Evolutionary conservation across 2,113 vertebrate species (phyloP).

Genomic region (Epinephelus fuscoguttatus): DNA sequence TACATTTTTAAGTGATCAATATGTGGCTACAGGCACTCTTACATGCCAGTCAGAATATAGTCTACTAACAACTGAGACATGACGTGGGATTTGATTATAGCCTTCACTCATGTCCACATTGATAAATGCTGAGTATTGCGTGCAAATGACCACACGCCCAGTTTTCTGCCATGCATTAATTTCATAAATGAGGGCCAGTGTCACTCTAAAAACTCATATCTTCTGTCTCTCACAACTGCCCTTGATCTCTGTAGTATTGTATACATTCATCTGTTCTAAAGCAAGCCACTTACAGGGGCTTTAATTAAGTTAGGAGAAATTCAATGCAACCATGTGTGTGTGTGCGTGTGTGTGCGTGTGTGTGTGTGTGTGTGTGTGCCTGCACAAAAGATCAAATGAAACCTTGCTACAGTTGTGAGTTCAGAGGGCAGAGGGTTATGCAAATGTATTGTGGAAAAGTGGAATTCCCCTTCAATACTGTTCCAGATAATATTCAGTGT

Average conservation of each 20-base stretch:
- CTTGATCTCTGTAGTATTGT: conserved; percentile 9
- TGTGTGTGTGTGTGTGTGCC: neutral
- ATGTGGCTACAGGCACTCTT: too few relatives aligned
- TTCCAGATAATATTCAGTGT: conserved; percentile 62
- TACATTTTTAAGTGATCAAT: too few relatives aligned
- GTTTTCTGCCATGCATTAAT: too few relatives aligned
- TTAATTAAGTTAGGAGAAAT: conserved; percentile 48
- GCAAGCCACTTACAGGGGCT: conserved; percentile 34
- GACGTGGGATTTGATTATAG: too few relatives aligned
- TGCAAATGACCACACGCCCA: too few relatives aligned
- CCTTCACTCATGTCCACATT: too few relatives aligned
- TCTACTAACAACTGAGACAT: too few relatives aligned
- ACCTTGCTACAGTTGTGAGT: conserved; percentile 41
- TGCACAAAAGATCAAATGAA: conserved; percentile 65
- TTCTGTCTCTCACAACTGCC: conserved; percentile 4
- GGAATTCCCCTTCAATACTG: conserved; percentile 55
- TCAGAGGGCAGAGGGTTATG: conserved; percentile 52
- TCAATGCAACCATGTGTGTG: conserved; percentile 6
- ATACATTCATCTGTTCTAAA: conserved; percentile 34
- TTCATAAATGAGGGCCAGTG: neutral
- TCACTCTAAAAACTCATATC: neutral
- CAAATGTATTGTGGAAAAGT: conserved; percentile 57
- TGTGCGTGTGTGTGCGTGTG: neutral
- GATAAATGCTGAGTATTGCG: too few relatives aligned
- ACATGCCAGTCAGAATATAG: too few relatives aligned